These are phyloP conservation scores for roundworm (Caenorhabditis elegans) DNA, from an alignment of 1,140 invertebrate species.

Conservation along the genomic window WBcel235 BX284602.5:5650501-5651000, in stretches of 20 bases:
- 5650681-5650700: not conserved
- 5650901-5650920: no score
- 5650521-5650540: not conserved
- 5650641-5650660: not conserved
- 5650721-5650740: not conserved
- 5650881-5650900: no score
- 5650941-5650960: not conserved
- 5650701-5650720: not conserved
- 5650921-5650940: not conserved
- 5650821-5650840: not conserved
- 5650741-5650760: not conserved
- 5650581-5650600: not conserved
- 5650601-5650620: not conserved
- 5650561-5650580: not conserved
- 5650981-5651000: not conserved
- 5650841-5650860: not conserved
- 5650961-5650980: not conserved
- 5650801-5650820: not conserved
- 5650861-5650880: no score
- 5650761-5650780: not conserved
- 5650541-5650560: not conserved
- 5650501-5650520: slow-evolving; percentile 13
- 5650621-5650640: not conserved
- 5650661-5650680: not conserved
- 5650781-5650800: not conserved